phyloP scores from a whole-genome alignment of 2,797 vertebrate species.

The Macropus fuliginosus region DNA sequence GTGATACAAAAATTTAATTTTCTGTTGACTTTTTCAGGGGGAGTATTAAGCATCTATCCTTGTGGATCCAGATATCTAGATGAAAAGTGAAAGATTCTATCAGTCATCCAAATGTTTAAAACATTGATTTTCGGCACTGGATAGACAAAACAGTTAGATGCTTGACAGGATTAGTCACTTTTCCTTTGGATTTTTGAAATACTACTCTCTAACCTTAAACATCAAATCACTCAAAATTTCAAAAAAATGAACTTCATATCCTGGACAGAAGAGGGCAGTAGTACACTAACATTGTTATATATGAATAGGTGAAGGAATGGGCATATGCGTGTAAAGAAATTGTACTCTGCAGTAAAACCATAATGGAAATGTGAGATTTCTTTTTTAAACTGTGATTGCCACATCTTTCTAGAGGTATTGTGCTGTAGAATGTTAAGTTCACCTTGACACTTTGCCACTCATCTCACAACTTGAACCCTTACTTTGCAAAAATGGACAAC shows the following conservation, averaged over 20 bases:
- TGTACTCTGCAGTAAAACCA: slow-evolving; percentile 9
- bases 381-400: slow-evolving; percentile 1
- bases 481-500: slow-evolving; percentile 37
- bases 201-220: not conserved
- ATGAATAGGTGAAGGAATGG: not conserved
- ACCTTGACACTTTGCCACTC: slow-evolving; percentile 31
- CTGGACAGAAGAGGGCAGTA: slow-evolving; percentile 83
- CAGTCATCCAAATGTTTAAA: not conserved
- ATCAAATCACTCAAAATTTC: not conserved
- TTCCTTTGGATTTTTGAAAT: slow-evolving; percentile 23
- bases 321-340: slow-evolving; percentile 24
- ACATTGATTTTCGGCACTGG: slow-evolving; percentile 2
- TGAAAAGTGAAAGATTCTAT: slow-evolving; percentile 27
- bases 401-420: slow-evolving; percentile 21
- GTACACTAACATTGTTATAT: slow-evolving; percentile 65
- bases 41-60: not conserved
- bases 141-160: slow-evolving; percentile 17
- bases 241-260: slow-evolving; percentile 66
- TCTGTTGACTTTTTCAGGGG: not conserved
- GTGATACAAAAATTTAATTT: not conserved
- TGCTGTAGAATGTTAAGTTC: slow-evolving; percentile 26
- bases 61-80: not conserved
- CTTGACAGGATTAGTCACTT: not conserved
- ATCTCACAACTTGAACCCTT: slow-evolving; percentile 4
- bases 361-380: slow-evolving; percentile 4